Evolutionary conservation across 2,888 invertebrate genomes (phyloP), one percentile per base, ranked within the genome.

Genomic region (Elysia crispata): DNA sequence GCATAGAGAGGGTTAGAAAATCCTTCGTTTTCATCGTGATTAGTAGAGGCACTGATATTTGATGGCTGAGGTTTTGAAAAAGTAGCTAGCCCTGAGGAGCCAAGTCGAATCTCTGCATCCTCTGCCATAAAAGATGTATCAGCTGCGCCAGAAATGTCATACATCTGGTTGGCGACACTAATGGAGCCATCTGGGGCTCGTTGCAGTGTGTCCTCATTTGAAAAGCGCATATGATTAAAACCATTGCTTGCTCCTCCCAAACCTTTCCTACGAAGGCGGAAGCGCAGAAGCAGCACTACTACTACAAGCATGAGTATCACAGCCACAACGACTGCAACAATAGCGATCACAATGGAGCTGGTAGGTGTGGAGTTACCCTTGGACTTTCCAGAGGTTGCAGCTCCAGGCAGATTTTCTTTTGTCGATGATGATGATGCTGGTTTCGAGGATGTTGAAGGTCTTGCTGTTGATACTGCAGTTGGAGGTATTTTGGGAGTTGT

Each of bases 1-100:
- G 82, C 85, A 84, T 88, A 89, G 20, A 89, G 73, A n/a, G 88
- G 87, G 82, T 89, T 89, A 41, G 85, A 81, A 79, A 88, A 89
- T n/a, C 88, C 86, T 57, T 83, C 83, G 33, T 84, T 77, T 15
- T 79, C 50, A 25, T 73, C 83, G n/a, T n/a, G n/a, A 50, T 69
- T 78, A 18, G 80, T 81, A 60, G 80, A 72, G 33, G 69, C 81
- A 23, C 82, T 82, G 6, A 82, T 73, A 15, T 75, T 31, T 30
- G 73, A 78, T 20, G 81, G 60, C n/a, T n/a, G n/a, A 6, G 82
- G 57, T 62, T 86, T 86, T 3, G 85, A 82, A 80, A 86, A 87
- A 73, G 82, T 83, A 0, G 85, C 87, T 50, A 82, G 83, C n/a
- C 88, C 87, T 79, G 87, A 86, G 69, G 81, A 84, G 20, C 83